Evolutionary conservation across 2,113 vertebrate genomes (phyloP).

Genomic region (Apodemus speciosus): DNA sequence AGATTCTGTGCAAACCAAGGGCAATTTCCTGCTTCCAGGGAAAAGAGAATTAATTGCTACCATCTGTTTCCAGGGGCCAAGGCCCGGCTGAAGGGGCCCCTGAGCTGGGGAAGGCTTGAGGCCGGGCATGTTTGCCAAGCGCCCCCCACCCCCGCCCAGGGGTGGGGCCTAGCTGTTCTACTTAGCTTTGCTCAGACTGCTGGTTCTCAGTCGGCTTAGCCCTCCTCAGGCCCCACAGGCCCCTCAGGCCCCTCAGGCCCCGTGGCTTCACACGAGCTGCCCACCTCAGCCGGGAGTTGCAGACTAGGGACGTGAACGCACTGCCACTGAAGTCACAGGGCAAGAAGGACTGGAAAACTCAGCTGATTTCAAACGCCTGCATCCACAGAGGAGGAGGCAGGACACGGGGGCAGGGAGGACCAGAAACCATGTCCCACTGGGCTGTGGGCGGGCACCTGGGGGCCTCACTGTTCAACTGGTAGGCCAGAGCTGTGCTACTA

Average conservation of each 20-base stretch:
- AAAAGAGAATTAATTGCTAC: neutral
- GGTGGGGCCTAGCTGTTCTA: neutral
- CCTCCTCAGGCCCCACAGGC: too few relatives aligned
- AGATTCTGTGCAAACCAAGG: slow-evolving; percentile 30
- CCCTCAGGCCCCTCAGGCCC: too few relatives aligned
- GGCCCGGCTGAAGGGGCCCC: fast-evolving
- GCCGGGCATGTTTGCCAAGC: neutral
- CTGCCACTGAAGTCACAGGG: fast-evolving
- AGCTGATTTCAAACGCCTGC: neutral
- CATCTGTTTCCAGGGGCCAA: neutral
- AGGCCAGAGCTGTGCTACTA: neutral
- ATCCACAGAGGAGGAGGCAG: neutral
- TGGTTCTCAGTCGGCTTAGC: too few relatives aligned
- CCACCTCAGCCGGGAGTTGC: neutral
- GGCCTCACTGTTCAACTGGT: too few relatives aligned
- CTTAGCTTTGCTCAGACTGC: neutral
- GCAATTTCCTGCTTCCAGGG: slow-evolving; percentile 41
- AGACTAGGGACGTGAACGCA: neutral
- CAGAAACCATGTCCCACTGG: neutral
- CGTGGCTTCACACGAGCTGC: neutral
- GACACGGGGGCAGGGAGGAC: neutral
- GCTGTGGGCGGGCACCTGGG: too few relatives aligned
- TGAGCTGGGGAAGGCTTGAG: neutral
- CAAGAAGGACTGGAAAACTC: neutral
- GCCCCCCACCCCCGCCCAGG: too few relatives aligned